Evolutionary conservation across 2,113 vertebrate species (phyloP).

Genomic region (Maccullochella peelii): DNA sequence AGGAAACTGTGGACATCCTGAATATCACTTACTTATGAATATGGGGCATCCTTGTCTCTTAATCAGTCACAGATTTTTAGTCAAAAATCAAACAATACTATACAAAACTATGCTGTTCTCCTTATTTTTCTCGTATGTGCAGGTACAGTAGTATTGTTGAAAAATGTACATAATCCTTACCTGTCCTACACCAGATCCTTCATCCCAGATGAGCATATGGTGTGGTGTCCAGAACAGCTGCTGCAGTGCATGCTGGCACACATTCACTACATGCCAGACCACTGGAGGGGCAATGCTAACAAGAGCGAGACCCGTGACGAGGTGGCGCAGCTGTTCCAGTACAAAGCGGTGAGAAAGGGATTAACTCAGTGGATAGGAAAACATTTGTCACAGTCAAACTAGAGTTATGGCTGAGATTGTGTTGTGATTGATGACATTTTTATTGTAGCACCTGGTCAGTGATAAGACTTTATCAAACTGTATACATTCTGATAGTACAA

Average conservation of each 20-base stretch:
- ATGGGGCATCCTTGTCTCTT: not conserved
- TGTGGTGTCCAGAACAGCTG: conserved; percentile 98
- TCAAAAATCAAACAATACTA: not conserved
- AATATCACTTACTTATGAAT: not conserved
- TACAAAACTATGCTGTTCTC: not conserved
- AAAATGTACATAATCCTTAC: conserved; percentile 26
- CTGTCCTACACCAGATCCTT: conserved; percentile 88
- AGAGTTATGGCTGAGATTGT: not conserved
- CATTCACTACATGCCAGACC: conserved; percentile 99
- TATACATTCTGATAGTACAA: not conserved
- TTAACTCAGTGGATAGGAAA: not conserved
- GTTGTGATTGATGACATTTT: not conserved
- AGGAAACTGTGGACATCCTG: not conserved
- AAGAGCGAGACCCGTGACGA: conserved; percentile 97
- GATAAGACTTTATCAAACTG: not conserved
- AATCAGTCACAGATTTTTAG: not conserved
- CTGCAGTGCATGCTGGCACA: conserved; percentile 96
- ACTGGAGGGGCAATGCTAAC: conserved; percentile 98
- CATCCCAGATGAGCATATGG: conserved; percentile 98
- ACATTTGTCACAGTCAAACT: conserved; percentile 21
- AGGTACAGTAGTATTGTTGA: not conserved
- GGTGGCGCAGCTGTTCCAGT: conserved; percentile 99
- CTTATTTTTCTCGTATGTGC: not conserved
- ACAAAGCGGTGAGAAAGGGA: conserved; percentile 93
- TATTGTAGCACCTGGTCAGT: not conserved